Conservation (phyloP, 1,140 invertebrate species). For the Papilio machaon region DNA sequence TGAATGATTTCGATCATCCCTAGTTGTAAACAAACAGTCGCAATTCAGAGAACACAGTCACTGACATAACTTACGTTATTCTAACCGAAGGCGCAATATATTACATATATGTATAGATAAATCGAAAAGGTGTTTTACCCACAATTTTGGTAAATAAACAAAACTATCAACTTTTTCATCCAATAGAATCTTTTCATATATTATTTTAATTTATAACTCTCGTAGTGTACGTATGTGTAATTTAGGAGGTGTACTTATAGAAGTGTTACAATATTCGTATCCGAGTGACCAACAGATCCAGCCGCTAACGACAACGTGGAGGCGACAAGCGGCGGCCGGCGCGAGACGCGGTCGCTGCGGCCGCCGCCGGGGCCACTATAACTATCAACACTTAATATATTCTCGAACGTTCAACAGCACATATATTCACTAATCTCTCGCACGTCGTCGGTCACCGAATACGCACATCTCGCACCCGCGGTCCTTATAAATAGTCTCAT, state of each 20-base stretch:
- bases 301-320: conserved; percentile 64
- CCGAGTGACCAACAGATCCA: conserved; percentile 76
- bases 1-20: conserved; percentile 28
- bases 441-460: conserved; percentile 71
- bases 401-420: conserved; percentile 81
- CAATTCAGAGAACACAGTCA: conserved; percentile 52
- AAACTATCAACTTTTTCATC: conserved; percentile 72
- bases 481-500: conserved; percentile 66
- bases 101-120: conserved; percentile 53
- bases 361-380: conserved; percentile 51
- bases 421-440: conserved; percentile 80
- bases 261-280: conserved; percentile 71
- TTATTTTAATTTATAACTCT: conserved; percentile 76
- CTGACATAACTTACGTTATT: conserved; percentile 47
- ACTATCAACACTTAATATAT: conserved; percentile 79
- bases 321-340: conserved; percentile 36
- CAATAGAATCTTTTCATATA: conserved; percentile 80
- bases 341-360: conserved; percentile 45
- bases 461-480: conserved; percentile 51
- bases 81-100: conserved; percentile 56
- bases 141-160: conserved; percentile 80
- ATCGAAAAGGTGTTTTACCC: conserved; percentile 68
- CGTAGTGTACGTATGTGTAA: conserved; percentile 69
- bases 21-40: conserved; percentile 46
- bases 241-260: conserved; percentile 72